A percentile compares a stretch with the other conserved stretches of the same genome.
These are phyloP conservation scores for Ceryle rudis DNA, from an alignment of 2,797 vertebrate genomes.

Conservation along the genomic window DNA sequence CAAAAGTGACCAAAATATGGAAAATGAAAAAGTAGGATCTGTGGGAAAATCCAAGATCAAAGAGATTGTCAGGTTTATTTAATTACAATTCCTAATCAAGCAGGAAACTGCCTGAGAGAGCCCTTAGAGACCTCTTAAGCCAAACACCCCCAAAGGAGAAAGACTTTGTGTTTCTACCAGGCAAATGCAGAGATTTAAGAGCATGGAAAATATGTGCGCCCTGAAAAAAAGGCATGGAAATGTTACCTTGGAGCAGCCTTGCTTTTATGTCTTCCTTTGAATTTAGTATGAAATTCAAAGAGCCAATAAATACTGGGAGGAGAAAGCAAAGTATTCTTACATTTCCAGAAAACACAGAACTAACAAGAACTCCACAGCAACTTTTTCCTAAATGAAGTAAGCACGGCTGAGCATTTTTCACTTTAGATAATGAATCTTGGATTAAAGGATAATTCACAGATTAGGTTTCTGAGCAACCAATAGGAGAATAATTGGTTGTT, in stretches of 20 bases:
- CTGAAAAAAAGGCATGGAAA: neutral
- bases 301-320: neutral
- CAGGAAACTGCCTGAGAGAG: neutral
- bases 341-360: neutral
- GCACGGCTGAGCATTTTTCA: neutral
- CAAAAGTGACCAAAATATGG: neutral
- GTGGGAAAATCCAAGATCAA: neutral
- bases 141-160: neutral
- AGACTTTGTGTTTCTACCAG: neutral
- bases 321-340: neutral
- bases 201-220: neutral
- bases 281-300: neutral
- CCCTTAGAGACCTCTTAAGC: neutral
- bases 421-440: neutral
- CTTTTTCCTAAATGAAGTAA: neutral
- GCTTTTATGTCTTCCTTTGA: neutral
- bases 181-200: neutral
- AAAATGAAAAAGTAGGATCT: neutral
- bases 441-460: neutral
- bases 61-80: neutral
- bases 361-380: neutral
- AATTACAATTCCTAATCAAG: neutral
- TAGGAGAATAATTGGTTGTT: neutral
- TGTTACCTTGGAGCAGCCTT: neutral
- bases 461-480: conserved; percentile 7